These are phyloP conservation scores for Patella depressa DNA, from an alignment of 2,888 invertebrate genomes.

Conservation along the genomic window DNA sequence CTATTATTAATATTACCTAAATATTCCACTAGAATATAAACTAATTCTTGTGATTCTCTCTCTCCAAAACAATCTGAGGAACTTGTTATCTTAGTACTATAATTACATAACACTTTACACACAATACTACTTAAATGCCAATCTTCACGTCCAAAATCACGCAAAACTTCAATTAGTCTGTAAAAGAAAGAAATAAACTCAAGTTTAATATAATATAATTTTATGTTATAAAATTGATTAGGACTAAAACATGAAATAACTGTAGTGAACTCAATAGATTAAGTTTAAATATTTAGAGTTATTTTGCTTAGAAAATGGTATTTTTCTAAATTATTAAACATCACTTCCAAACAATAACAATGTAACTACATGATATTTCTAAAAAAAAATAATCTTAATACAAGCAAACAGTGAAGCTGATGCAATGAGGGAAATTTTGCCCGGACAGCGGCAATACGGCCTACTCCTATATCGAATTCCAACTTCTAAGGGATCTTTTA, in stretches of 20 bases:
- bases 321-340: no score
- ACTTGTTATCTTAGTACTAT: constrained; percentile 72
- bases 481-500: no score
- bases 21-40: constrained; percentile 60
- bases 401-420: no score
- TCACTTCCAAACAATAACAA: no score
- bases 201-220: background rate
- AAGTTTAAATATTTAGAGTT: background rate
- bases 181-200: constrained; percentile 14
- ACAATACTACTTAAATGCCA: constrained; percentile 82
- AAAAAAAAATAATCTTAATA: no score
- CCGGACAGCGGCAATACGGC: no score
- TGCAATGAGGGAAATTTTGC: no score
- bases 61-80: constrained; percentile 65
- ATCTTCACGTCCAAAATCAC: constrained; percentile 77
- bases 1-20: constrained; percentile 45
- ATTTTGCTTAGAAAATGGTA: no score
- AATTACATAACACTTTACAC: constrained; percentile 84
- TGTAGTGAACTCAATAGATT: background rate
- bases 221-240: background rate
- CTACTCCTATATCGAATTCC: no score
- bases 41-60: constrained; percentile 60
- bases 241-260: no score
- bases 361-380: no score
- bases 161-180: constrained; percentile 75